Evolutionary conservation across 1,140 invertebrate species (phyloP).

Genomic region (Lasioglossum albipes): DNA sequence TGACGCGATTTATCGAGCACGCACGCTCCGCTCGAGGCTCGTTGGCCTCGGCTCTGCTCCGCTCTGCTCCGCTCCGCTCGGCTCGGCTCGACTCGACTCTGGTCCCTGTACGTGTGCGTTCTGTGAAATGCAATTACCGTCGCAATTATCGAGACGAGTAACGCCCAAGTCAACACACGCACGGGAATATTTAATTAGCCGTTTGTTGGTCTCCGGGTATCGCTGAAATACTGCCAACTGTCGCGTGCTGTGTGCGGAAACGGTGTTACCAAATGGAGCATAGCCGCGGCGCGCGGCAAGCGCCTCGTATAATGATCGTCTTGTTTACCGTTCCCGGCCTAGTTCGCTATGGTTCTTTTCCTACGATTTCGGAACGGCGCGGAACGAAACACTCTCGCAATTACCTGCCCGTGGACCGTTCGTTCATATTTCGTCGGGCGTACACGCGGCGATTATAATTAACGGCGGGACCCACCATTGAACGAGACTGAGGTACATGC

Average conservation of each 20-base stretch:
- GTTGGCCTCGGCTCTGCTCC: too few relatives aligned
- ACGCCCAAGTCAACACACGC: conserved; percentile 25
- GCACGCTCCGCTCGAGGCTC: background rate
- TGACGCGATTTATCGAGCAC: conserved; percentile 35
- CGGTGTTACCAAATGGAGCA: background rate
- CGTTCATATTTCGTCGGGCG: too few relatives aligned
- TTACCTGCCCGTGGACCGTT: too few relatives aligned
- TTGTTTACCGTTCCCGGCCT: background rate
- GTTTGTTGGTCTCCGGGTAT: conserved; percentile 4
- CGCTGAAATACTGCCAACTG: conserved; percentile 1
- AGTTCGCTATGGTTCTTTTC: background rate
- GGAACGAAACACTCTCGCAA: too few relatives aligned
- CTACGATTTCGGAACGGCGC: background rate
- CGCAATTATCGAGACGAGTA: conserved; percentile 41
- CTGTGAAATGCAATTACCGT: conserved; percentile 43
- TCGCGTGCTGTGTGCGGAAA: conserved; percentile 3
- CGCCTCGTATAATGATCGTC: background rate
- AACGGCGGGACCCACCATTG: too few relatives aligned
- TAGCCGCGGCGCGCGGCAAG: background rate
- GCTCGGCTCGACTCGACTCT: background rate
- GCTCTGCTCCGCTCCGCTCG: too few relatives aligned
- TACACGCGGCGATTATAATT: too few relatives aligned
- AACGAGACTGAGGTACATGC: too few relatives aligned
- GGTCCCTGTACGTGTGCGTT: conserved; percentile 4
- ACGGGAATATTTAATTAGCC: conserved; percentile 34